Base-by-base conservation (phyloP, 2,888 invertebrate species). In the Drosophila yooni region DNA sequence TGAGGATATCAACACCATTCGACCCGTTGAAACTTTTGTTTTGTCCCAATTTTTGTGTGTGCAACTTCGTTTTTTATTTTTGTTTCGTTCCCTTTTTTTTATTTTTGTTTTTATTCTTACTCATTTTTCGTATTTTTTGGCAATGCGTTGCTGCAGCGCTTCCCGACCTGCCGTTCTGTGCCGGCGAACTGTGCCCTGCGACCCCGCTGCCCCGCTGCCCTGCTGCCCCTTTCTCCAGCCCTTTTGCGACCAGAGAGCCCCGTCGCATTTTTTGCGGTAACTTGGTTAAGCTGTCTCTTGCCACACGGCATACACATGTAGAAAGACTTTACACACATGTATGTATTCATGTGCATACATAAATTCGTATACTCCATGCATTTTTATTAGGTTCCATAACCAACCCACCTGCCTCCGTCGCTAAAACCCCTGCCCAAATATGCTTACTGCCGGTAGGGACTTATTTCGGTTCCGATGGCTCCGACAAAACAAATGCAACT, bases 1-100 rank as follows among this genome's bases (percentile, higher is more conserved):
- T 66, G 86, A 85, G 88, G 85, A 89, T 85, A 88, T 90, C 83
- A 85, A 88, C 86, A 79, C 85, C 88, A 81, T 81, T 82, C 79
- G 70, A 74, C 57, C 74, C 74, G 76, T 74, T 85, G 77, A 69
- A 75, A 83, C 81, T 83, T 79, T 81, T 80, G 82, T 90, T 89
- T 90, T 87, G 91, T 88, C 82, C 89, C 89, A 89, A 82, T 87
- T 86, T 90, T 68, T 67, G 70, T 77, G 70, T 74, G 83, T 76
- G 79, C 70, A 70, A 74, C 53, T 82, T 76, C 62, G 74, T 69
- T 66, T 82, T 54, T 61, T 70, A 29, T 27, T 15, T 33, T 51
- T n/a, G 25, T 25, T 21, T 54, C 25, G 36, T 67, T 34, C 31
- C 29, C 52, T 13, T 15, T 57, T n/a, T 25, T 21, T 34, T 36